Percentiles rank a stretch among this genome's conserved stretches.
These are phyloP conservation scores for Phyllotreta cruciferae DNA, from an alignment of 2,888 invertebrate genomes.

Conservation along the genomic window DNA sequence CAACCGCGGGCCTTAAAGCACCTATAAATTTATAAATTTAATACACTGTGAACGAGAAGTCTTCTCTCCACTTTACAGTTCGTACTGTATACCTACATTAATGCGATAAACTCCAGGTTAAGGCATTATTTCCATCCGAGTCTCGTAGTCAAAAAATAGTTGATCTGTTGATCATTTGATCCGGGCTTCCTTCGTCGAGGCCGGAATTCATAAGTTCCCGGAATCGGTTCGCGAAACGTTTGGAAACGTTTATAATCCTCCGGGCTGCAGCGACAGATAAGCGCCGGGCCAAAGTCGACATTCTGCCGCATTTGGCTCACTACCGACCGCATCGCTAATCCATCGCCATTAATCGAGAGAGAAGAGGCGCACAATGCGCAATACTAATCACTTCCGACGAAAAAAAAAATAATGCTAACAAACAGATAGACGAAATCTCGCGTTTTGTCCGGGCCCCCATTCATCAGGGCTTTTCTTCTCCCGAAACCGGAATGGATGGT, in stretches of 20 bases:
- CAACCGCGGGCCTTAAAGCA: no score
- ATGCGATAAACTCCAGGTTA: no score
- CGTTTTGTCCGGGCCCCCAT: conserved; percentile 36
- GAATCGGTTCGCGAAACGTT: conserved; percentile 7
- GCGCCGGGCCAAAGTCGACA: conserved; percentile 26
- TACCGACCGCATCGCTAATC: conserved; percentile 46
- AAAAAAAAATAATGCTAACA: no score
- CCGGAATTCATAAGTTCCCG: no score
- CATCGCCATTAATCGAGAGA: conserved; percentile 46
- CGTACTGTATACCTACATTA: no score
- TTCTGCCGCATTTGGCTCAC: conserved; percentile 39
- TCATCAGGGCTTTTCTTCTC: conserved; percentile 39
- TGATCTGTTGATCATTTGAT: no score
- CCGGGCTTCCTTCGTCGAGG: no score
- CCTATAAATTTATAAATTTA: no score
- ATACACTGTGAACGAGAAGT: no score
- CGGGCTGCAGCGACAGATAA: conserved; percentile 33
- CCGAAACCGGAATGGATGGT: conserved; percentile 19
- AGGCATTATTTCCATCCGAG: no score
- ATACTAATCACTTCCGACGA: conserved; percentile 41
- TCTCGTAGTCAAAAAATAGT: no score
- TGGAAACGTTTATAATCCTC: conserved; percentile 24
- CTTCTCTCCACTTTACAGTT: no score
- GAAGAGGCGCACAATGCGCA: conserved; percentile 41
- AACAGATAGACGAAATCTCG: conserved; percentile 44